phyloP scores from a whole-genome alignment of 1,140 invertebrate species.

The Pseudomyrmex cubaensis region DNA sequence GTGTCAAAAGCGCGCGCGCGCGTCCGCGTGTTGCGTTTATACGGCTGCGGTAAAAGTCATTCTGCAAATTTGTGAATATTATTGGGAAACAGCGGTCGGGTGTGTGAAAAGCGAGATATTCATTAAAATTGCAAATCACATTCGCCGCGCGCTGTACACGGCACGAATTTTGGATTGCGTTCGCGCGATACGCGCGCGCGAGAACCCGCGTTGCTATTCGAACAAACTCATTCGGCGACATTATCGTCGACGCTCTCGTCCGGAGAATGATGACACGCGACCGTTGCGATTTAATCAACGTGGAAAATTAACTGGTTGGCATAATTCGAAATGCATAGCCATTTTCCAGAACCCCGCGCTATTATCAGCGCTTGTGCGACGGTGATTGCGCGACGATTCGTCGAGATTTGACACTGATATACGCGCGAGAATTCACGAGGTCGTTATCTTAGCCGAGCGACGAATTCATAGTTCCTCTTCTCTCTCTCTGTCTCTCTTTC shows the following conservation, averaged over 20 bases:
- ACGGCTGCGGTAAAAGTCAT: not conserved
- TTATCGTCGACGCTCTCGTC: conserved; percentile 42
- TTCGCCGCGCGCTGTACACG: no score
- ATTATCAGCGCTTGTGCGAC: conserved; percentile 19
- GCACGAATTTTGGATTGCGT: conserved; percentile 35
- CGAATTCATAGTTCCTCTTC: conserved; percentile 55
- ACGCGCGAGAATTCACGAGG: conserved; percentile 2
- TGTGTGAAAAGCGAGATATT: not conserved
- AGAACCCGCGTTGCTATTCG: conserved; percentile 17
- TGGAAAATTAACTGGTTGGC: conserved; percentile 58
- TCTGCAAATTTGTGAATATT: not conserved
- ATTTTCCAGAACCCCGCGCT: conserved; percentile 31
- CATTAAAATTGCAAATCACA: conserved; percentile 25
- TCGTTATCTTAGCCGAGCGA: conserved; percentile 26
- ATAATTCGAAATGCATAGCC: conserved; percentile 58
- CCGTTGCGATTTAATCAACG: conserved; percentile 53
- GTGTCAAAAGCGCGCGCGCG: not conserved
- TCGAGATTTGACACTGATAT: conserved; percentile 44
- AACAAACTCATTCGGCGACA: conserved; percentile 35
- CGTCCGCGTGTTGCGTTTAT: not conserved
- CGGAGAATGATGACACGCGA: conserved; percentile 41
- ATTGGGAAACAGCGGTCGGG: not conserved
- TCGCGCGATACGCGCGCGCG: conserved; percentile 14
- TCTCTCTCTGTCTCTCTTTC: conserved; percentile 66
- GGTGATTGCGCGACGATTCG: conserved; percentile 36